These are phyloP conservation scores for Drosophila yakuba DNA, from an alignment of 1,140 invertebrate genomes.

Conservation along the genomic window DNA sequence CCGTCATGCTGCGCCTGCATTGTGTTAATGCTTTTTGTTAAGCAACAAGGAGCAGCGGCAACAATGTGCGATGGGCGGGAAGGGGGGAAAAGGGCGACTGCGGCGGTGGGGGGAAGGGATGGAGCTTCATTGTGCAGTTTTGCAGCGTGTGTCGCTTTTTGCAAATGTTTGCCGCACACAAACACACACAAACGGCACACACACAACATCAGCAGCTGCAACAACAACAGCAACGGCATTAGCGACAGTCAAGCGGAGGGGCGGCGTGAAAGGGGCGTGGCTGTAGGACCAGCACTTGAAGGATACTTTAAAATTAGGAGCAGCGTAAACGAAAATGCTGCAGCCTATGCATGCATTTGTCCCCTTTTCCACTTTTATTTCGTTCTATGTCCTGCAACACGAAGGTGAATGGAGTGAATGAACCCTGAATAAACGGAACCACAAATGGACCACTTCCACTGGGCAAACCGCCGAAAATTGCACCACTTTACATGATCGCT, in stretches of 20 bases:
- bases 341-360: slow-evolving; percentile 62
- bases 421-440: slow-evolving; percentile 29
- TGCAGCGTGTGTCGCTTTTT: slow-evolving; percentile 81
- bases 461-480: slow-evolving; percentile 28
- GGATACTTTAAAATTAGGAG: slow-evolving; percentile 75
- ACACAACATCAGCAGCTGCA: slow-evolving; percentile 27
- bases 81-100: background rate
- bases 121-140: slow-evolving; percentile 73
- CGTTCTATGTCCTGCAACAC: slow-evolving; percentile 33
- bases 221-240: slow-evolving; percentile 40
- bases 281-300: slow-evolving; percentile 47
- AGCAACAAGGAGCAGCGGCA: slow-evolving; percentile 61
- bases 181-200: slow-evolving; percentile 30
- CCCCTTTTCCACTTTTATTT: slow-evolving; percentile 4
- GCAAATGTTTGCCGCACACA: slow-evolving; percentile 76
- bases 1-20: slow-evolving; percentile 81
- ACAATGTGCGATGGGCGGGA: slow-evolving; percentile 29
- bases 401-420: slow-evolving; percentile 41
- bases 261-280: background rate
- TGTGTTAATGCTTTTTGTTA: slow-evolving; percentile 83
- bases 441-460: slow-evolving; percentile 26
- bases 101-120: slow-evolving; percentile 1
- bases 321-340: slow-evolving; percentile 67
- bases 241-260: background rate
- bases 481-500: slow-evolving; percentile 14